These are phyloP conservation scores for Zoanthus sansibaricus DNA, from an alignment of 92 coral and sea anemone genomes.

Conservation along the genomic window DNA sequence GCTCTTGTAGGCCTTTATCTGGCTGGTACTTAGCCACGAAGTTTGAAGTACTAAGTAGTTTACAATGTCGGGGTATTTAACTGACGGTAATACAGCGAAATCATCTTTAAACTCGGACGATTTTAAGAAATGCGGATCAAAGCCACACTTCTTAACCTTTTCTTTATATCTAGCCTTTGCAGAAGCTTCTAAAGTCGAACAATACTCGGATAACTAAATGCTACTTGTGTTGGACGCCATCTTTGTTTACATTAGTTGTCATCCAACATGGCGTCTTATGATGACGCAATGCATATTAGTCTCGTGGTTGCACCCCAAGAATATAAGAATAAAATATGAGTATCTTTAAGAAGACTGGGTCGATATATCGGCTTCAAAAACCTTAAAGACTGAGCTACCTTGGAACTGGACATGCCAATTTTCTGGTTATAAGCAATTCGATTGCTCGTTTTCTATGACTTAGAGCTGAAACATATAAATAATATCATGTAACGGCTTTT, in stretches of 20 bases:
- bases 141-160: constrained; percentile 60
- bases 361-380: no score
- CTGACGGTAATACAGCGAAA: constrained; percentile 47
- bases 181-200: constrained; percentile 35
- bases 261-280: constrained; percentile 70
- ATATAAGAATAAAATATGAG: neutral
- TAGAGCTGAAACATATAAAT: no score
- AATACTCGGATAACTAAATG: neutral
- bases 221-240: neutral
- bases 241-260: constrained; percentile 13
- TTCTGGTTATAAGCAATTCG: no score
- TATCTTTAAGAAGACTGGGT: no score
- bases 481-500: no score
- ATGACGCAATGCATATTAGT: constrained; percentile 41
- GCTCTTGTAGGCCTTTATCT: constrained; percentile 74
- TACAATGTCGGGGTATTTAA: constrained; percentile 73
- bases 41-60: constrained; percentile 71
- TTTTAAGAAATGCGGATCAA: constrained; percentile 61
- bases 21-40: constrained; percentile 53
- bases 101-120: constrained; percentile 51
- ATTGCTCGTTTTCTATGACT: no score
- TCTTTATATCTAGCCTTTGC: constrained; percentile 52
- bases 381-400: no score
- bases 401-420: no score
- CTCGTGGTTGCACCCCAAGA: constrained; percentile 75